Base-by-base conservation (phyloP, 1,140 invertebrate genomes). In the Phenacoccus solenopsis region DNA sequence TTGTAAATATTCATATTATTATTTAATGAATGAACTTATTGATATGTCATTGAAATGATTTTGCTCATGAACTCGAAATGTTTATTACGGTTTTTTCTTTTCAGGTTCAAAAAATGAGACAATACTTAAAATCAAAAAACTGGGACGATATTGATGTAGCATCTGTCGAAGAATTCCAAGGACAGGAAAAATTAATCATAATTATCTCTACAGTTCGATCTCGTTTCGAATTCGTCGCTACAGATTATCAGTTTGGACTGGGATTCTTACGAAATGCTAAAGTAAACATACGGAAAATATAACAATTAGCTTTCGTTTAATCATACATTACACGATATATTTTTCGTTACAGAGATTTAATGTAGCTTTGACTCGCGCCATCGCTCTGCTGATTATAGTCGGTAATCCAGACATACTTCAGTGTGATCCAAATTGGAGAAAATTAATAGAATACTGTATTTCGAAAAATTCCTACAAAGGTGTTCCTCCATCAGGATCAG, bases 151-250 rank as follows among this genome's bases (percentile, higher is more conserved):
- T 64, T 4, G 93, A 96, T 84, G 84, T 97, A 38, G 94, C 93
- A 0, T 91, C 90, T 7, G 93, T 96, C 1, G 95, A 98, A 83
- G 94, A 98, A 77, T 98, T 98, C 78, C 96, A 98, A 80, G 95
- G 94, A 5, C 88, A 95, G 81, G 94, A 98, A 79, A 83, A 88
- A 69, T 85, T 87, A 61, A 84, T 93, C 1, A 91, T 98, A 35
- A 85, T 98, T 0, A 81, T 98, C 49, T 93, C 91, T 1, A 89
- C 90, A 0, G 94, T 97, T 1, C 84, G 93, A 69, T 64, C 59
- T 24, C 21, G 59, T 25, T 27, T 25, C 21, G 59, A 75, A 64
- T 71, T 64, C 21, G 12, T 64, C 4, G 2, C 59, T 22, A 75
- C 80, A 1, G 88, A 91, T 75, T 69, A 82, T 1, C 82, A 80